Conservation (phyloP, 2,113 vertebrate species). For the Mobula birostris region DNA sequence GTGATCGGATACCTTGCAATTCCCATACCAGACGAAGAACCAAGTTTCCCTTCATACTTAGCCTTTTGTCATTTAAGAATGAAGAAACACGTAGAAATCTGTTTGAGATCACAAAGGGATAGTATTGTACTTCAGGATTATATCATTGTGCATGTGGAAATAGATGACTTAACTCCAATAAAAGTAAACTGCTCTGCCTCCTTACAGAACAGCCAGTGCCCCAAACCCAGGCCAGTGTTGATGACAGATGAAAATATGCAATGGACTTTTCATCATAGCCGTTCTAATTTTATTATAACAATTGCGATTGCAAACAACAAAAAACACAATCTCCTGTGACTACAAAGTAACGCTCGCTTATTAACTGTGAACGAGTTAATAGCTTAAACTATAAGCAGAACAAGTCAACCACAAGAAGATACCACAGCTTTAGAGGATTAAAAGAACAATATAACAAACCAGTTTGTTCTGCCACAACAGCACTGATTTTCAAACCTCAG, state of each 20-base stretch:
- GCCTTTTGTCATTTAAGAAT: not conserved
- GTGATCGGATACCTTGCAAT: too few relatives aligned
- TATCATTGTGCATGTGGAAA: not conserved
- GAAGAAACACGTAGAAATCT: not conserved
- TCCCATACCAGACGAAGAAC: not conserved
- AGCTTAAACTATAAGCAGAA: conserved; percentile 19
- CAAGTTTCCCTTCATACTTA: not conserved
- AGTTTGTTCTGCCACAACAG: conserved; percentile 38
- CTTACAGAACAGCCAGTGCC: not conserved
- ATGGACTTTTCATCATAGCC: not conserved
- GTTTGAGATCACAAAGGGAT: not conserved
- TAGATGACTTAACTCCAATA: not conserved
- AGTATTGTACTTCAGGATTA: not conserved
- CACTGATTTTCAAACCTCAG: conserved; percentile 42
- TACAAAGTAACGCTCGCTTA: not conserved
- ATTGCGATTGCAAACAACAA: not conserved
- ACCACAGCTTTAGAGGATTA: conserved; percentile 34
- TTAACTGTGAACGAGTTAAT: conserved; percentile 22
- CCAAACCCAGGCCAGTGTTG: not conserved
- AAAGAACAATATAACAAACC: conserved; percentile 43
- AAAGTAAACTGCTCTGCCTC: not conserved
- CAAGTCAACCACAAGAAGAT: conserved; percentile 30
- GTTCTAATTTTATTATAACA: not conserved
- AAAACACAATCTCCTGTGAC: not conserved
- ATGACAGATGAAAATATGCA: not conserved